Evolutionary conservation across 2,113 vertebrate genomes (phyloP).

Genomic region (Aix galericulata): DNA sequence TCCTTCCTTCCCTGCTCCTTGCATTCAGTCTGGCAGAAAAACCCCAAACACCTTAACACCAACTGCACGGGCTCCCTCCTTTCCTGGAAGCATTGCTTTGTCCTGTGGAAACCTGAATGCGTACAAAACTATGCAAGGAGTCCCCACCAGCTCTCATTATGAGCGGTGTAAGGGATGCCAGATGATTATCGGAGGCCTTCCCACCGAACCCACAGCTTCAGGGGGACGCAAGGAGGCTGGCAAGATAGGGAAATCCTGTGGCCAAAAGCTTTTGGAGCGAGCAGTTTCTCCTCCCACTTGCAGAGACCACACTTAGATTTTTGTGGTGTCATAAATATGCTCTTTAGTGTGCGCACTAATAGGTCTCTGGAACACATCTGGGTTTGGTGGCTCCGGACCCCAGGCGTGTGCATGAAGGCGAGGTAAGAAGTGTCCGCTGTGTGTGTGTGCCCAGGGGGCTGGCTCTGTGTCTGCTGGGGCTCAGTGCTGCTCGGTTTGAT

Average conservation of each 20-base stretch:
- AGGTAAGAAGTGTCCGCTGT: background rate
- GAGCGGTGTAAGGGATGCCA: background rate
- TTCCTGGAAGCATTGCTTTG: background rate
- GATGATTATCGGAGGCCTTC: slow-evolving; percentile 34
- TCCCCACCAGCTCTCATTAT: background rate
- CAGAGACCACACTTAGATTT: slow-evolving; percentile 38
- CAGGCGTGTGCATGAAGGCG: background rate
- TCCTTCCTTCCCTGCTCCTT: background rate
- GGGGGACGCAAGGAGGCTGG: background rate
- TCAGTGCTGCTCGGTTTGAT: background rate
- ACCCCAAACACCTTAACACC: background rate
- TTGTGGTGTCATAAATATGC: slow-evolving; percentile 47
- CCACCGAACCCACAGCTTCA: slow-evolving; percentile 3
- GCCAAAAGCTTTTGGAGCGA: slow-evolving; percentile 44
- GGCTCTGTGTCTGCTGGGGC: background rate
- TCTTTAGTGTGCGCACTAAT: slow-evolving; percentile 9
- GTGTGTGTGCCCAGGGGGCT: background rate
- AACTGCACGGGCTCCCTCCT: background rate
- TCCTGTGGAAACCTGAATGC: background rate
- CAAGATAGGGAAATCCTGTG: background rate
- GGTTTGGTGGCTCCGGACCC: background rate
- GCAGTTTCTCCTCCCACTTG: slow-evolving; percentile 45
- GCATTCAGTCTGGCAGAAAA: background rate
- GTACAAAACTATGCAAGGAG: background rate
- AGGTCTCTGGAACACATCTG: slow-evolving; percentile 26